Conservation (phyloP, 2,888 invertebrate genomes). For the Leptinotarsa rubiginosa region DNA sequence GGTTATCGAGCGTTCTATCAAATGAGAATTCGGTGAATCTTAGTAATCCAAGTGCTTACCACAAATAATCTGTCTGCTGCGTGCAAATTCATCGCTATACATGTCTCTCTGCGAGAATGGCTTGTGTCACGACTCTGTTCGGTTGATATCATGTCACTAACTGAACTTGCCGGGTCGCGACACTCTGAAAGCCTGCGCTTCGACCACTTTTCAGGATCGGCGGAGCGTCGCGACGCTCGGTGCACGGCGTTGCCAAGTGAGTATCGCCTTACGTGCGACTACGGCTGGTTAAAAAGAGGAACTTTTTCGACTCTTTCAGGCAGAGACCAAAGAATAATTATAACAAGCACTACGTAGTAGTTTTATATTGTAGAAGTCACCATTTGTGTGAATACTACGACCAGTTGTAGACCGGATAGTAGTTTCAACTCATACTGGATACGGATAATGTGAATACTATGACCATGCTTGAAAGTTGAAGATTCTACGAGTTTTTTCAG, state of each 20-base stretch:
- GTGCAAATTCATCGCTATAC: slow-evolving; percentile 77
- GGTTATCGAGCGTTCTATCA: no score
- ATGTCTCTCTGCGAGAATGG: slow-evolving; percentile 75
- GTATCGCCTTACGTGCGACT: neutral
- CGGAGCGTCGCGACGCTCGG: slow-evolving; percentile 28
- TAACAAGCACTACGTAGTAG: no score
- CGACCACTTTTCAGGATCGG: slow-evolving; percentile 2
- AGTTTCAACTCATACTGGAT: no score
- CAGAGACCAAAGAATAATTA: no score
- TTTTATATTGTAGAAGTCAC: no score
- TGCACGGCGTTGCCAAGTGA: slow-evolving; percentile 14
- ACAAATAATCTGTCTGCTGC: slow-evolving; percentile 67
- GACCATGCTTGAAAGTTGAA: no score
- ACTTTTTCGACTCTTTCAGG: neutral
- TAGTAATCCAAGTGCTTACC: slow-evolving; percentile 58
- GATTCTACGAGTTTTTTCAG: no score
- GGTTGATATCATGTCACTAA: slow-evolving; percentile 66
- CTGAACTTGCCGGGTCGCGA: slow-evolving; percentile 51
- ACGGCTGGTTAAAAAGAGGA: neutral
- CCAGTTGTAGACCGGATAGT: no score
- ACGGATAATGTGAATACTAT: no score
- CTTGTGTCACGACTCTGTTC: slow-evolving; percentile 59
- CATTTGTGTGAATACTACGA: no score
- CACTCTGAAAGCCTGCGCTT: slow-evolving; percentile 24
- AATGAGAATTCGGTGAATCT: neutral